These are phyloP conservation scores for Microtus richardsoni DNA, from an alignment of 2,113 vertebrate genomes.

Conservation along the genomic window DNA sequence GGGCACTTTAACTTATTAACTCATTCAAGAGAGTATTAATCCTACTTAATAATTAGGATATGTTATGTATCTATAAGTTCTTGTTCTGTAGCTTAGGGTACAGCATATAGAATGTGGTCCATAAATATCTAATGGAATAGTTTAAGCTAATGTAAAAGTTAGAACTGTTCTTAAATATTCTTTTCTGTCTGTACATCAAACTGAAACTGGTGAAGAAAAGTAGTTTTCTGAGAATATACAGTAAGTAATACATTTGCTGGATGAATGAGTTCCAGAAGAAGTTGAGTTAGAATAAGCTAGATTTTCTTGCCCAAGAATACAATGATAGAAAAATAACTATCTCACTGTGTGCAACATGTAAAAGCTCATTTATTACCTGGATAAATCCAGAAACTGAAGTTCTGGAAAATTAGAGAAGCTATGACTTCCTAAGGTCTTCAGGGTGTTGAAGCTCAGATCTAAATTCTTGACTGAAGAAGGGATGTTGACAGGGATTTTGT, in stretches of 20 bases:
- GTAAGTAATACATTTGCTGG: neutral
- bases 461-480: slow-evolving; percentile 80
- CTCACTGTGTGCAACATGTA: neutral
- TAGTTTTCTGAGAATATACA: neutral
- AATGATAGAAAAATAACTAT: neutral
- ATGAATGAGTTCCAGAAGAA: neutral
- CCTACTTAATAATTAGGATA: neutral
- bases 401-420: slow-evolving; percentile 83
- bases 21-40: neutral
- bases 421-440: slow-evolving; percentile 76
- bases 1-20: neutral
- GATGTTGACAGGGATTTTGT: slow-evolving; percentile 79
- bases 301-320: neutral
- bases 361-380: slow-evolving; percentile 83
- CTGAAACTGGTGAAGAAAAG: neutral
- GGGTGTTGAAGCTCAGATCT: slow-evolving; percentile 88
- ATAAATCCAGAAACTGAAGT: slow-evolving; percentile 86
- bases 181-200: neutral
- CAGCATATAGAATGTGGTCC: neutral
- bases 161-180: neutral
- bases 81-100: neutral
- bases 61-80: neutral
- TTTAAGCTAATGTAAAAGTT: neutral
- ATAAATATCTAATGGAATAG: neutral
- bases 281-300: neutral